Evolutionary conservation across 1,140 invertebrate genomes (phyloP), one percentile per base, ranked within the genome.

Genomic region (Drosophila albomicans): DNA sequence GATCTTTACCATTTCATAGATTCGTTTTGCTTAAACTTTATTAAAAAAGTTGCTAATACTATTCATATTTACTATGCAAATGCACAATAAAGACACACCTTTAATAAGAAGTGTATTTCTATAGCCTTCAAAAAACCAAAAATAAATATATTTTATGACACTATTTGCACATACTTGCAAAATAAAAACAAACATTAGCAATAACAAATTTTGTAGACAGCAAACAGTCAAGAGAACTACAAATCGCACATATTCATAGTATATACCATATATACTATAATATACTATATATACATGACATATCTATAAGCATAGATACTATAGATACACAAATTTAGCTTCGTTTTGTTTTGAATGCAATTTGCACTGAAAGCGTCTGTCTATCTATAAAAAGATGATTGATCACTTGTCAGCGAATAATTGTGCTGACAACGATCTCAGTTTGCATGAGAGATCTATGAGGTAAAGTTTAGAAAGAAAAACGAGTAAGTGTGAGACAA

Each of bases 301-400:
- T 46, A 4, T 46, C 15, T 46, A n/a, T 46, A 16, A 48, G 46
- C 1, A 13, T 48, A 16, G 20, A 25, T 4, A 25, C 20, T 25
- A 25, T 4, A 25, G 20, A 4, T 25, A 25, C 20, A 25, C 20
- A 25, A 25, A 25, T 25, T 46, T 32, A 7, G 7, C 8, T 38
- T 8, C 35, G 7, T 25, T 16, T 48, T 48, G 16, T 48, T 25
- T 48, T 48, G 46, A 48, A 20, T 48, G 16, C 46, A 48, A 10
- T 13, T 48, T 20, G 46, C 5, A 20, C 15, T 20, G 6, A 7
- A 10, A 48, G 46, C 46, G 7, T 20, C 46, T 10, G 15, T 48
- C 6, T 48, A 2, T 16, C 16, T 20, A 48, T 43, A 20, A 10
- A 43, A 43, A 52, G 11, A 51, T 32, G 41, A 66, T 66, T 20